Conservation (phyloP, 2,888 invertebrate genomes). For the Malthinus flaveolus region DNA sequence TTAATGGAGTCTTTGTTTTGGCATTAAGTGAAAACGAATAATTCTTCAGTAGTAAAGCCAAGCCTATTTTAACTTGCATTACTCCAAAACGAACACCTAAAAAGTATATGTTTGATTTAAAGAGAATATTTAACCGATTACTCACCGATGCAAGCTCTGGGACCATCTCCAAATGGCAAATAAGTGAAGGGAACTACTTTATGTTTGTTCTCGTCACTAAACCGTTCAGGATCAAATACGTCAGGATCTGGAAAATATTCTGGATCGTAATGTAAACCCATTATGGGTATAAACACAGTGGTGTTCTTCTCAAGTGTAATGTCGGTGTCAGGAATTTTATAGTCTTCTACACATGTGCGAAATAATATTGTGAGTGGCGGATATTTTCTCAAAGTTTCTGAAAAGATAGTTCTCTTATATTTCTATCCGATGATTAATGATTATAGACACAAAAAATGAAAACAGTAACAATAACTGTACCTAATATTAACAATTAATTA, state of each 20-base stretch:
- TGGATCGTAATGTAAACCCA: neutral
- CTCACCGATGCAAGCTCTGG: neutral
- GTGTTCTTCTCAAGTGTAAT: neutral
- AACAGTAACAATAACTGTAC: too few species aligned
- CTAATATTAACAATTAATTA: too few species aligned
- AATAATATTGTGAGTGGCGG: neutral
- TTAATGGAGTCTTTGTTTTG: neutral
- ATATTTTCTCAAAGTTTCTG: slow-evolving; percentile 4
- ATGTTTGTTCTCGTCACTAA: neutral
- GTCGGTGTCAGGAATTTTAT: neutral
- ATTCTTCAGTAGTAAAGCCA: neutral
- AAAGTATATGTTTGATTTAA: neutral
- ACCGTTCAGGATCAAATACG: neutral
- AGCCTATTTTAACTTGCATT: neutral
- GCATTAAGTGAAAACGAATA: neutral
- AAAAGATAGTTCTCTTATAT: neutral
- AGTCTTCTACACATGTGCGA: neutral
- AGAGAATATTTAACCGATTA: neutral
- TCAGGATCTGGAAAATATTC: neutral
- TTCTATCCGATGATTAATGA: too few species aligned
- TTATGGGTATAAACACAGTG: slow-evolving; percentile 1
- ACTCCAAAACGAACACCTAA: slow-evolving; percentile 3
- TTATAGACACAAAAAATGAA: too few species aligned
- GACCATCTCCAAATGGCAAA: neutral
- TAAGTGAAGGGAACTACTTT: neutral